Conservation (phyloP, 2,888 invertebrate species). For the Andrena praecox region DNA sequence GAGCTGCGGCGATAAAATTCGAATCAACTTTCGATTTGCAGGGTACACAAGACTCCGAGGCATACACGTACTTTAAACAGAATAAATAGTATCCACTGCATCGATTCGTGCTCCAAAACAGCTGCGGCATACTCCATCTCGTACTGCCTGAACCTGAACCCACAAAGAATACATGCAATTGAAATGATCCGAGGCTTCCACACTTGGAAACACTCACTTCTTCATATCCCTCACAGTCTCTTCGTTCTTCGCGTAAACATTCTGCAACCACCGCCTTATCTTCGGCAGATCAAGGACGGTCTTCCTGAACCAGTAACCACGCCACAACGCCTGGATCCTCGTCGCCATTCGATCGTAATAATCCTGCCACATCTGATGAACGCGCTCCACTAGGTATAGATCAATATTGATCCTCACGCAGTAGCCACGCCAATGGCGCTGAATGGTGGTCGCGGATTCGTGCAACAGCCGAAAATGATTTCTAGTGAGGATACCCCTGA, state of each 20-base stretch:
- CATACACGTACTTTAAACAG: conserved; percentile 76
- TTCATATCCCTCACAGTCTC: conserved; percentile 68
- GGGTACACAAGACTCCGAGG: no score
- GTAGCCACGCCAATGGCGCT: conserved; percentile 77
- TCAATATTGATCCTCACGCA: conserved; percentile 54
- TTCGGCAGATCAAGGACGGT: conserved; percentile 59
- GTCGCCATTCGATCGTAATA: conserved; percentile 73
- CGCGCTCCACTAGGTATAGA: conserved; percentile 59
- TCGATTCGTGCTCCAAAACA: conserved; percentile 73
- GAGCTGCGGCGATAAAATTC: conserved; percentile 54
- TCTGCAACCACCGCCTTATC: conserved; percentile 67
- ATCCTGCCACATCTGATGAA: conserved; percentile 69
- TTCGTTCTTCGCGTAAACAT: conserved; percentile 68
- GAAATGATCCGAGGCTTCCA: not conserved
- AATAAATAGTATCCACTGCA: conserved; percentile 77
- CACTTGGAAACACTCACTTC: conserved; percentile 47
- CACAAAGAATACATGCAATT: not conserved
- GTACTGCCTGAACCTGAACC: conserved; percentile 64
- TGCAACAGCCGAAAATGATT: conserved; percentile 73
- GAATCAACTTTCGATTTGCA: not conserved
- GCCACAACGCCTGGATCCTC: conserved; percentile 78
- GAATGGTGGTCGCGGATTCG: conserved; percentile 70
- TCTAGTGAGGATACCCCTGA: conserved; percentile 75
- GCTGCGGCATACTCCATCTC: conserved; percentile 52
- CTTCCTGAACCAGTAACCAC: conserved; percentile 73